Evolutionary conservation across 2,113 vertebrate genomes (phyloP), one percentile per base, ranked within the genome.

Genomic region (Arenaria interpres): DNA sequence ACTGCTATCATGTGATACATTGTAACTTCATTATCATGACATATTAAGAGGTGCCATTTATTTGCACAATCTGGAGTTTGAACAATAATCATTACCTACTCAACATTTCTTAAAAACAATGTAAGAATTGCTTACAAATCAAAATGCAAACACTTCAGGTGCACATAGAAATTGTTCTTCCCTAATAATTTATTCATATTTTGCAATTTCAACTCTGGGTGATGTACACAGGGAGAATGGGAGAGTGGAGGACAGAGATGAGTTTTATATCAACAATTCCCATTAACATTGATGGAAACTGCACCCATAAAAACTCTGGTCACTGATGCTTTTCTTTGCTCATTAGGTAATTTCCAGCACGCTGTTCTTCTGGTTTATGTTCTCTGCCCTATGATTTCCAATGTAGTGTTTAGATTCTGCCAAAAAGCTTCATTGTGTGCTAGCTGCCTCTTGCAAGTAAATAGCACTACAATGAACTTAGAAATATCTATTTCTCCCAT

Each of bases 331-430:
- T 93, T 94, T 90, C 93, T 91, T 89, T 75, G 82, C 84, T 85
- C 90, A 86, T 94, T 95, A 93, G 60, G 80, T 91, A 79, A 91
- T 92, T 96, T 85, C 88, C 78, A 92, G 72, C 67, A 57, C 94
- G 92, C 86, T 82, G 75, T 88, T 93, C 83, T 91, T 64, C 57
- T 67, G 62, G 54, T 93, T 96, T 88, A 96, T 83, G 46, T 86
- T 82, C 78, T 95, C 90, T 95, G 82, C 78, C 84, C 83, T 91
- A 10, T 85, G 92, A 96, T 96, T 93, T 95, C n/a, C 73, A 76
- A 30, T 12, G 14, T 35, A 89, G 37, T 60, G n/a, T 69, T 96
- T 74, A 87, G 63, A 88, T 35, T 72, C 79, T 87, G 81, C 88
- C 80, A 87, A 84, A 93, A 89, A 85, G 48, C 89, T 76, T 94